A percentile compares a stretch with the other conserved stretches of the same genome.
phyloP scores from a whole-genome alignment of 1,140 invertebrate genomes.

The Sipha flava region DNA sequence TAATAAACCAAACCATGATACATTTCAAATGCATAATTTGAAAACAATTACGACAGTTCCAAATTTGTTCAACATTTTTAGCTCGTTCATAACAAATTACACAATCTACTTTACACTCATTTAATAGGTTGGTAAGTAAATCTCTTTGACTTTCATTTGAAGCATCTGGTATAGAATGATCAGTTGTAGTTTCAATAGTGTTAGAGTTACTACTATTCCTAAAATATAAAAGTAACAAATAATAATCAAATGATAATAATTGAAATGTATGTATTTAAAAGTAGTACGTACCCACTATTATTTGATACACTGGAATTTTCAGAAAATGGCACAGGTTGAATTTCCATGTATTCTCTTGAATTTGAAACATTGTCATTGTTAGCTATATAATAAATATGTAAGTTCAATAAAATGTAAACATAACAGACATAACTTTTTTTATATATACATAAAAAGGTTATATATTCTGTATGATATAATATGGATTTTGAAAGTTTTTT shows the following conservation, averaged over 20 bases:
- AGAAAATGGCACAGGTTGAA: neutral
- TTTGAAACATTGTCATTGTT: neutral
- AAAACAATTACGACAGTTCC: conserved; percentile 84
- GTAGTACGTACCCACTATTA: neutral
- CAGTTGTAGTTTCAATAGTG: neutral
- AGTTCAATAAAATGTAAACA: too few species aligned
- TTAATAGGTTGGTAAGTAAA: conserved; percentile 69
- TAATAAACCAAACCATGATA: conserved; percentile 81
- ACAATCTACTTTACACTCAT: conserved; percentile 72
- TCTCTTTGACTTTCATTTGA: conserved; percentile 58
- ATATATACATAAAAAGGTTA: too few species aligned
- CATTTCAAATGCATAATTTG: conserved; percentile 85
- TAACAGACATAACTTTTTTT: too few species aligned
- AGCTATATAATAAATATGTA: neutral
- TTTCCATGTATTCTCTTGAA: neutral
- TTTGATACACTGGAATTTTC: neutral
- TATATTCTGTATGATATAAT: too few species aligned
- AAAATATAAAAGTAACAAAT: neutral
- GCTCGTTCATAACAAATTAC: conserved; percentile 85
- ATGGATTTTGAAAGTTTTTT: too few species aligned
- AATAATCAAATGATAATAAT: neutral
- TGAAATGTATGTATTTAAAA: neutral
- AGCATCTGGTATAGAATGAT: neutral
- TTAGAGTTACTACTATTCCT: neutral
- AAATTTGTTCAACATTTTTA: conserved; percentile 66